These are phyloP conservation scores for Oreortyx pictus DNA, from an alignment of 2,797 vertebrate genomes.

Conservation along the genomic window DNA sequence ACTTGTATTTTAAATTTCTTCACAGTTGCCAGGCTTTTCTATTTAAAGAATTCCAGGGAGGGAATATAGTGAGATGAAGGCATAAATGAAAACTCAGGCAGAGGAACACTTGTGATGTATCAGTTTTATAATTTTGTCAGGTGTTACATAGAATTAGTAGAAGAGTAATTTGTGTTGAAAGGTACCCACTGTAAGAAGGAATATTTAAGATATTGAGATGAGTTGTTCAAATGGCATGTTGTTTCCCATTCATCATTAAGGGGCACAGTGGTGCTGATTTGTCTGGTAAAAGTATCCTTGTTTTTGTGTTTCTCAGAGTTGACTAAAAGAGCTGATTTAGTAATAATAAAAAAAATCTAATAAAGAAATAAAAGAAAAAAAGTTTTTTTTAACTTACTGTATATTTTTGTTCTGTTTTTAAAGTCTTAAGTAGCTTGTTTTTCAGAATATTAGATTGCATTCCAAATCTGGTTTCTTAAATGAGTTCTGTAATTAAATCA, in stretches of 20 bases:
- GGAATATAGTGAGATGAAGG: too few relatives aligned
- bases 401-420: neutral
- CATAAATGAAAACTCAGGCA: neutral
- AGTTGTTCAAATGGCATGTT: neutral
- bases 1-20: too few relatives aligned
- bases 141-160: neutral
- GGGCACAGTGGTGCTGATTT: neutral
- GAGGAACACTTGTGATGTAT: neutral
- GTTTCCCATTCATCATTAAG: neutral
- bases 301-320: neutral
- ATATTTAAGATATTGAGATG: neutral
- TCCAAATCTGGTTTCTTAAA: constrained; percentile 45
- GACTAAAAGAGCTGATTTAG: neutral
- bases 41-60: too few relatives aligned
- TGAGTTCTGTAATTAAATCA: neutral
- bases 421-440: constrained; percentile 9
- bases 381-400: neutral
- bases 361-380: neutral
- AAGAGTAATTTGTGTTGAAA: neutral
- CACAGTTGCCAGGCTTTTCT: too few relatives aligned
- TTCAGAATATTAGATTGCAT: constrained; percentile 31
- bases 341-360: neutral
- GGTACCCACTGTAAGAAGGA: neutral
- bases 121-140: neutral
- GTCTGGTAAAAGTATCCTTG: rapidly evolving